Evolutionary conservation across 2,113 vertebrate genomes (phyloP).

Genomic region (Gnathonemus echidnorhynchus): DNA sequence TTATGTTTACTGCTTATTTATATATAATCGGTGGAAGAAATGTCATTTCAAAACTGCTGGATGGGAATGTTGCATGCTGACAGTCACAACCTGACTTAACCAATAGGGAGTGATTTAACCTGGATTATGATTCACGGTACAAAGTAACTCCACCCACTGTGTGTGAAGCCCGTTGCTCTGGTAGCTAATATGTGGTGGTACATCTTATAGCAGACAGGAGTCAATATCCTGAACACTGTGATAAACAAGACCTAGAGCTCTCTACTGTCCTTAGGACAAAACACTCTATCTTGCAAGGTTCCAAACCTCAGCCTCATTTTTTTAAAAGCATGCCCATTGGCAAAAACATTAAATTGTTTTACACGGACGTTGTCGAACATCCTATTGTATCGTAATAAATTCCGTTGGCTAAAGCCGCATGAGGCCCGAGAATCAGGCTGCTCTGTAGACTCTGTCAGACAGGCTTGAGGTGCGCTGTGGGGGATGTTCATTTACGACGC

Average conservation of each 20-base stretch:
- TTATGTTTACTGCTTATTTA: background rate
- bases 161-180: background rate
- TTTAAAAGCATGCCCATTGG: slow-evolving; percentile 16
- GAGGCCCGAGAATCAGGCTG: background rate
- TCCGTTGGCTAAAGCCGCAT: background rate
- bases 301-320: background rate
- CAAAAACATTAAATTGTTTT: slow-evolving; percentile 22
- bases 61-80: background rate
- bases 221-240: background rate
- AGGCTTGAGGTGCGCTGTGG: background rate
- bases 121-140: background rate
- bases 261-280: background rate
- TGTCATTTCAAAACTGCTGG: background rate
- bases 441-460: background rate
- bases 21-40: background rate
- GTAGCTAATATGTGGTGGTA: background rate
- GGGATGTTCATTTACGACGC: background rate
- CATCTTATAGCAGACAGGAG: slow-evolving; percentile 13
- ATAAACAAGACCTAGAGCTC: background rate
- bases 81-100: background rate
- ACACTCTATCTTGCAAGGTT: background rate
- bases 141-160: background rate
- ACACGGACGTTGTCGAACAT: slow-evolving; percentile 8
- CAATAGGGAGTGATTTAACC: background rate
- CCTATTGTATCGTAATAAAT: background rate